Evolutionary conservation across 2,888 invertebrate species (phyloP).

Genomic region (Acanthococcus lagerstroemiae): DNA sequence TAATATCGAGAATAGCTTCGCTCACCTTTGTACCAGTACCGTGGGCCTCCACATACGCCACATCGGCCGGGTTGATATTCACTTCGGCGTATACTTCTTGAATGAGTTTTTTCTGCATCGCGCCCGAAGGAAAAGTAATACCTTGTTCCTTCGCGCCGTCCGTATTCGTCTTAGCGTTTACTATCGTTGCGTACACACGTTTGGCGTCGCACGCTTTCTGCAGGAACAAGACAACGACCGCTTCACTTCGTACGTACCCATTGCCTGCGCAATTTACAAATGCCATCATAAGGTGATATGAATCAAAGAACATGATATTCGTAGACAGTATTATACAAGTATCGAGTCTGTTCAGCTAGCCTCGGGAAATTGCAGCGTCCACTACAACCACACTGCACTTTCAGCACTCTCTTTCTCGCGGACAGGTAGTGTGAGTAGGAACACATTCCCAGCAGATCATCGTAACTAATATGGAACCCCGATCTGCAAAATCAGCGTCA

Average conservation of each 20-base stretch:
- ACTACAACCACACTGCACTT: no score
- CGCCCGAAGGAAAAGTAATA: constrained; percentile 72
- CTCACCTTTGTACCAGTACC: constrained; percentile 90
- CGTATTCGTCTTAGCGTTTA: constrained; percentile 82
- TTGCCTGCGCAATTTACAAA: constrained; percentile 46
- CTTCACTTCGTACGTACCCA: constrained; percentile 88
- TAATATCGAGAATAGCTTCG: no score
- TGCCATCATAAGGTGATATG: no score
- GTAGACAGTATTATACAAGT: neutral
- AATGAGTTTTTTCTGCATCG: constrained; percentile 70
- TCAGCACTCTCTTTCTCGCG: no score
- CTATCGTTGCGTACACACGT: constrained; percentile 73
- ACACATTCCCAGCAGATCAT: no score
- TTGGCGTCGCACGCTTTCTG: constrained; percentile 67
- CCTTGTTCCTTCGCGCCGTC: constrained; percentile 89
- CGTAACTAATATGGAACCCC: no score
- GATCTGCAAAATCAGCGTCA: no score
- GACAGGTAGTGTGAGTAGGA: no score
- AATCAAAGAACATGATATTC: no score
- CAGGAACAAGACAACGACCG: constrained; percentile 67
- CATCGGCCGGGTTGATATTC: constrained; percentile 67
- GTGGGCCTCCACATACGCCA: constrained; percentile 91
- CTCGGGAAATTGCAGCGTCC: no score
- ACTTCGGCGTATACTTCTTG: constrained; percentile 77
- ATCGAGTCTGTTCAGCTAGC: no score